Conservation (phyloP, 2,113 vertebrate species). For the Regulus satrapa region DNA sequence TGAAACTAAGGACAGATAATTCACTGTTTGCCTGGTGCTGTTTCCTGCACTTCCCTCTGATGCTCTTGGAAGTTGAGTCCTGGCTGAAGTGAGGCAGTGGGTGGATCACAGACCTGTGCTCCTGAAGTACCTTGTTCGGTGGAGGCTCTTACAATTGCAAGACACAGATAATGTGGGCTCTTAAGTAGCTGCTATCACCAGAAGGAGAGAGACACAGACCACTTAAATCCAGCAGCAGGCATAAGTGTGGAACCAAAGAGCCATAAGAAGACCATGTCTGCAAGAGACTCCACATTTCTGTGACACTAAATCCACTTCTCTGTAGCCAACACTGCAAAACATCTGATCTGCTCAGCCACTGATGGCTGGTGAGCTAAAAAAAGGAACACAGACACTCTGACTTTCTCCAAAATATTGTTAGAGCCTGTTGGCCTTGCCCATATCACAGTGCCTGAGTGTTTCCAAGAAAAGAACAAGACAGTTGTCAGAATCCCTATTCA, state of each 20-base stretch:
- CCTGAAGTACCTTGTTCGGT: neutral
- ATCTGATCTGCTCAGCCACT: neutral
- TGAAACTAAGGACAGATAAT: neutral
- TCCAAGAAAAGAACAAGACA: slow-evolving; percentile 42
- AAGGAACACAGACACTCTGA: neutral
- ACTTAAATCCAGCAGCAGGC: neutral
- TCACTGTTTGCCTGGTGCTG: neutral
- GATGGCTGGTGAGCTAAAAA: slow-evolving; percentile 17
- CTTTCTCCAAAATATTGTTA: neutral
- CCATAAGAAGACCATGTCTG: neutral
- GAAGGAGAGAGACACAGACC: neutral
- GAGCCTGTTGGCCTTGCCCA: neutral
- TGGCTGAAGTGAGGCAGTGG: neutral
- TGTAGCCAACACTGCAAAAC: neutral
- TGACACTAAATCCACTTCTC: neutral
- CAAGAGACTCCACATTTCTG: neutral
- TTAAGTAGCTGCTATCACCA: neutral
- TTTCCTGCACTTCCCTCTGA: neutral
- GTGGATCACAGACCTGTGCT: neutral
- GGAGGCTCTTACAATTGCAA: neutral
- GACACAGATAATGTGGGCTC: neutral
- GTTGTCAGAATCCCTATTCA: neutral
- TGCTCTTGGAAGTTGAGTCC: neutral
- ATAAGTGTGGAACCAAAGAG: neutral
- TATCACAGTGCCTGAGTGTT: slow-evolving; percentile 36